Base-by-base conservation (phyloP, 2,113 vertebrate genomes). In the Serranochromis macrocephalus region DNA sequence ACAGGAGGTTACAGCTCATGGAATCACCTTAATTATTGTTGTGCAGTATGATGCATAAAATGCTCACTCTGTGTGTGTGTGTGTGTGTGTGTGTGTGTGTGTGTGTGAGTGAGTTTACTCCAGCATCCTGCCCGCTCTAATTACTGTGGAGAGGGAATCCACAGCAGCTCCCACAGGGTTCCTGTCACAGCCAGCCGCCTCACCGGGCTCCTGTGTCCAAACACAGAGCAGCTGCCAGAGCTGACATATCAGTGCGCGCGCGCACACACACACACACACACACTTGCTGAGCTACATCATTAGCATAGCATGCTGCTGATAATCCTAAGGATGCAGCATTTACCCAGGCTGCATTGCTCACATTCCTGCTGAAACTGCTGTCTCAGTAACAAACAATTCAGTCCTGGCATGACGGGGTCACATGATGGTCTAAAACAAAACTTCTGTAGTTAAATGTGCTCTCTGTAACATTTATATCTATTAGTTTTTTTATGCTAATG, bases 121-220 rank as follows among this genome's bases (percentile, higher is more conserved):
- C 89, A 93, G 87, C 51, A 16, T 80, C 73, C 86, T 87, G 85
- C 80, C 82, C 63, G 3, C 21, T 86, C 68, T 90, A 91, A 94
- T 90, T 78, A 90, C 81, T 66, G 40, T 79, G 87, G 83, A 89
- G 81, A 68, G 84, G 81, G 87, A 85, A 81, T 81, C 84, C 55
- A 80, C 31, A 80, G 45, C 84, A 84, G 29, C 3, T 49, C 80
- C 87, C 83, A 87, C 84, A 14, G 66, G 88, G 33, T 68, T 85
- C 12, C 51, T 81, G 86, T 71, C 84, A 94, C 31, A 75, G 58
- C 51, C 80, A 87, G 85, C 71, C 36, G 75, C 94, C 7, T 53
- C 88, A 91, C 51, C 29, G 31, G 84, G 33, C 40, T 90, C 45
- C 29, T 82, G 1, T 5, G 49, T 87, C 79, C 75, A 79, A 80